Percentiles rank a stretch among this genome's conserved stretches.
phyloP scores from a whole-genome alignment of 37 sponge, comb jelly and placozoan genomes.

The Mnemiopsis leidyi region DNA sequence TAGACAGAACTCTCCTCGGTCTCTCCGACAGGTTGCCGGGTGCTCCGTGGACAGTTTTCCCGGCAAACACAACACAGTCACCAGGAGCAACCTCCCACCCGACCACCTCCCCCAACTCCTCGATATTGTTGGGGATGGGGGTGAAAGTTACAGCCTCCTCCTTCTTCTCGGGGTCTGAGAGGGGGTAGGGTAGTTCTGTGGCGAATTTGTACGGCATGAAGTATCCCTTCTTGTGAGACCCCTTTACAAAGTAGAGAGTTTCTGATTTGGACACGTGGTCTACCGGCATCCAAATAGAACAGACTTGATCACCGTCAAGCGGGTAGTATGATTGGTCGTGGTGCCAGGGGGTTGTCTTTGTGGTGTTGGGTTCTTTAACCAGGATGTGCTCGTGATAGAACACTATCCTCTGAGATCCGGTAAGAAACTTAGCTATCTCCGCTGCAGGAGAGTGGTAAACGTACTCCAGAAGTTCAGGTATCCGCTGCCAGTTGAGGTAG shows the following conservation, averaged over 20 bases:
- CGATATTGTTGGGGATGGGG: background rate
- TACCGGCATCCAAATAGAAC: conserved; percentile 31
- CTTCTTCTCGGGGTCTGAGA: background rate
- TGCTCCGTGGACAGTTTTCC: conserved; percentile 16
- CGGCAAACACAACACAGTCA: conserved; percentile 30
- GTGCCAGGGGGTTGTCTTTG: conserved; percentile 26
- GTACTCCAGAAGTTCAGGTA: background rate
- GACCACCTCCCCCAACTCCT: background rate
- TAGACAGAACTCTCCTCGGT: conserved; percentile 4
- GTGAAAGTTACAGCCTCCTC: background rate
- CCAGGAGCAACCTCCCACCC: conserved; percentile 20
- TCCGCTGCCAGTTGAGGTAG: conserved; percentile 6
- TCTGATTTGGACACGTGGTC: background rate
- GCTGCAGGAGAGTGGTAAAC: background rate
- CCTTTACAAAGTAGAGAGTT: conserved; percentile 11
- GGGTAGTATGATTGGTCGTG: conserved; percentile 51
- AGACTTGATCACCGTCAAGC: conserved; percentile 1
- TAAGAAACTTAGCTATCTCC: conserved; percentile 26
- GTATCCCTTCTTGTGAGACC: conserved; percentile 4
- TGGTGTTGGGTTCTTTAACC: background rate
- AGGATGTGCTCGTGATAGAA: conserved; percentile 25
- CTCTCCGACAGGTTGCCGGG: background rate
- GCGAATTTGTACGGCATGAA: conserved; percentile 54
- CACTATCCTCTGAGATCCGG: background rate
- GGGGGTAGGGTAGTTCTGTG: background rate